Evolutionary conservation across 2,888 invertebrate species (phyloP).

Genomic region (Melinopterus prodromus): DNA sequence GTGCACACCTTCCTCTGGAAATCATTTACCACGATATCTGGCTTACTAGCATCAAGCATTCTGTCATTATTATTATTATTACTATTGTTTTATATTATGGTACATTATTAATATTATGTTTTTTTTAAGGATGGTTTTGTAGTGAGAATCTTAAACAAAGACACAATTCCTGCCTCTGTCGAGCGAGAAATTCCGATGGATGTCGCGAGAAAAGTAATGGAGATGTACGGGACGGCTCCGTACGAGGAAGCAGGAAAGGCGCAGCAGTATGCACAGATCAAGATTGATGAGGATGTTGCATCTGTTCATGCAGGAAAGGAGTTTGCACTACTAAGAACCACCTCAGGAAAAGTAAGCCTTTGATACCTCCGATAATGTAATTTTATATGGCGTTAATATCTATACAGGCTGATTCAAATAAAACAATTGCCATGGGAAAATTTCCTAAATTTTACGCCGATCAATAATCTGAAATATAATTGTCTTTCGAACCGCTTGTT

Average conservation of each 20-base stretch:
- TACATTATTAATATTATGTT: not conserved
- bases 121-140: slow-evolving; percentile 77
- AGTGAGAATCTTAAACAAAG: slow-evolving; percentile 75
- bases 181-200: slow-evolving; percentile 77
- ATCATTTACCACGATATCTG: too few relatives aligned
- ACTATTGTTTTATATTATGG: too few relatives aligned
- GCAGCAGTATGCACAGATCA: slow-evolving; percentile 53
- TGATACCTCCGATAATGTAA: too few relatives aligned
- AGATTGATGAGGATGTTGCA: slow-evolving; percentile 78
- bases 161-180: slow-evolving; percentile 65
- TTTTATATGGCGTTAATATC: too few relatives aligned
- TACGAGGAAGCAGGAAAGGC: slow-evolving; percentile 72
- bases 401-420: too few relatives aligned
- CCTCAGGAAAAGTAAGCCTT: slow-evolving; percentile 78
- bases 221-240: slow-evolving; percentile 75
- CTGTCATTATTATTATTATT: too few relatives aligned
- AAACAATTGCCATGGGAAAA: too few relatives aligned
- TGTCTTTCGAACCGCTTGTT: too few relatives aligned
- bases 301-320: slow-evolving; percentile 88
- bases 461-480: too few relatives aligned
- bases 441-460: too few relatives aligned
- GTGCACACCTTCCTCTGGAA: too few relatives aligned
- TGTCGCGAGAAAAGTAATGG: slow-evolving; percentile 80
- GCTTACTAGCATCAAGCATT: too few relatives aligned
- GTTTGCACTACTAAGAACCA: slow-evolving; percentile 84